Base-by-base conservation (phyloP, 2,888 invertebrate genomes). In the Lithophane leautieri region DNA sequence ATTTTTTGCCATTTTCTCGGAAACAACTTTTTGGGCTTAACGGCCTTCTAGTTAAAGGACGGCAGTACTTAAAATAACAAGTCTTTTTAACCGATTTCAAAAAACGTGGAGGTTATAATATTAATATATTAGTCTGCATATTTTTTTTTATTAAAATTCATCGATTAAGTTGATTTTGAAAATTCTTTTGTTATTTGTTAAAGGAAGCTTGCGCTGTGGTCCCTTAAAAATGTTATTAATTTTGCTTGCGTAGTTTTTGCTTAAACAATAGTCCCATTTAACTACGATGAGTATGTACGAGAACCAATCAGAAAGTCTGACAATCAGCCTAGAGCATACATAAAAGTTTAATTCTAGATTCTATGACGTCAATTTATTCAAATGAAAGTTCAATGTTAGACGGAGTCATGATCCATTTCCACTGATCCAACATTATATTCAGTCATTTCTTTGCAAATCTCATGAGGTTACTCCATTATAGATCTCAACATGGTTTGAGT, bases 1-100 rank as follows among this genome's bases (percentile, higher is more conserved):
- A n/a, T n/a, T n/a, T n/a, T n/a, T n/a, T n/a, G n/a, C n/a, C n/a
- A n/a, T n/a, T n/a, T n/a, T n/a, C n/a, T n/a, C n/a, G n/a, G n/a
- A n/a, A n/a, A n/a, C n/a, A n/a, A n/a, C n/a, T n/a, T n/a, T n/a
- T n/a, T n/a, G n/a, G n/a, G n/a, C n/a, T n/a, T n/a, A n/a, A n/a
- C n/a, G n/a, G n/a, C n/a, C n/a, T n/a, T n/a, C n/a, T n/a, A n/a
- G n/a, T n/a, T n/a, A n/a, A n/a, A n/a, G n/a, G n/a, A n/a, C n/a
- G n/a, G n/a, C n/a, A 3, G 28, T 34, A 34, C 34, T 34, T 34
- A 4, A 34, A 34, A 34, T 34, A 77, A 78, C 62, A 56, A 56
- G 62, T 34, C 22, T 70, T 76, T 47, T 62, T 25, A 2, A 50
- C 2, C 34, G 2, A 34, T 4, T 34, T 34, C 34, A 34, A 34